phyloP scores from a whole-genome alignment of 2,797 vertebrate species.

The Macropus fuliginosus region DNA sequence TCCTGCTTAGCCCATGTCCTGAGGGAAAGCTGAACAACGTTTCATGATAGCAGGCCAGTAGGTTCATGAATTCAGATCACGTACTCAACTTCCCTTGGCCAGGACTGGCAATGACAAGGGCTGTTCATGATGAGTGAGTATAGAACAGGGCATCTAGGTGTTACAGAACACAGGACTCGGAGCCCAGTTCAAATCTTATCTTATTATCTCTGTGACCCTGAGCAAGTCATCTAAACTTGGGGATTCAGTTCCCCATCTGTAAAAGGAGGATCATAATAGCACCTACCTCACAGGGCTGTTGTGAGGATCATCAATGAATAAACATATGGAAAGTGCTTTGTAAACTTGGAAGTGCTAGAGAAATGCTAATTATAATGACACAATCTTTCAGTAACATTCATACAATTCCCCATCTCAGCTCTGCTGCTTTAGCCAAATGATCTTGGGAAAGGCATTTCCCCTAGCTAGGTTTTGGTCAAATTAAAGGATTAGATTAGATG shows the following conservation, averaged over 20 bases:
- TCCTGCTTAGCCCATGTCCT: neutral
- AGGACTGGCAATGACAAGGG: neutral
- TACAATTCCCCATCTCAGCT: neutral
- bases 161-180: neutral
- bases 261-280: neutral
- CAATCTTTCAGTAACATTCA: neutral
- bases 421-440: neutral
- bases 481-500: neutral
- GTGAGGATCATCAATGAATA: neutral
- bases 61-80: conserved; percentile 22
- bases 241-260: neutral
- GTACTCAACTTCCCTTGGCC: conserved; percentile 7
- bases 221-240: neutral
- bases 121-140: conserved; percentile 18
- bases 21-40: neutral
- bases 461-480: neutral
- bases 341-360: neutral
- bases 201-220: neutral
- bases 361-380: neutral
- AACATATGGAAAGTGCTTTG: neutral
- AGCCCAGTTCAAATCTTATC: neutral
- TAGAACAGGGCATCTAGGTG: neutral
- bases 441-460: neutral
- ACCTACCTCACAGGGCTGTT: neutral
- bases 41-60: neutral